Conservation (phyloP, 2,888 invertebrate species). For the Slavum lentiscoides region DNA sequence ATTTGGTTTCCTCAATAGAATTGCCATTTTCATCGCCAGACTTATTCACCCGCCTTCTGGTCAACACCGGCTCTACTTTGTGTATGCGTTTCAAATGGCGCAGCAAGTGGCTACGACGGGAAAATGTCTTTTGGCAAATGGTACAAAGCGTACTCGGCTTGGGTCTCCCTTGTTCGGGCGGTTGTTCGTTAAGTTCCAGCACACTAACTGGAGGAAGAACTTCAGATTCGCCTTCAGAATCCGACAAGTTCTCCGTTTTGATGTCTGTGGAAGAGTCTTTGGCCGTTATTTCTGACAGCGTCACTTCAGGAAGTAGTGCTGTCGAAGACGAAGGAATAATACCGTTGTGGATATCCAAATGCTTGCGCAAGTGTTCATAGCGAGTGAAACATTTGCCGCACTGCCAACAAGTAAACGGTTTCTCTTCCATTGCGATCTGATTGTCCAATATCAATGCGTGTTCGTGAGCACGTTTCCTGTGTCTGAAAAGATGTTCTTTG, state of each 20-base stretch:
- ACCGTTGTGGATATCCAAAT: constrained; percentile 56
- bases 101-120: constrained; percentile 56
- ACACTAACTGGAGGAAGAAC: constrained; percentile 54
- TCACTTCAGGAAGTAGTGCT: constrained; percentile 54
- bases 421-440: constrained; percentile 54
- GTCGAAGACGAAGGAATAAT: constrained; percentile 51
- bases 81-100: constrained; percentile 57
- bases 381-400: constrained; percentile 57
- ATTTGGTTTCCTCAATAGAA: constrained; percentile 52
- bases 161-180: constrained; percentile 33
- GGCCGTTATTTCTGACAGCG: constrained; percentile 50
- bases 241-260: constrained; percentile 27
- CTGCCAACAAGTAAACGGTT: constrained; percentile 56
- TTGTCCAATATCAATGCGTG: constrained; percentile 53
- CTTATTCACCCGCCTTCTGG: constrained; percentile 38
- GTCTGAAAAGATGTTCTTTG: constrained; percentile 58
- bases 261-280: neutral
- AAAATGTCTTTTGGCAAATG: constrained; percentile 56
- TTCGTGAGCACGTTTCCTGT: constrained; percentile 57
- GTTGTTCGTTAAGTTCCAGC: constrained; percentile 47
- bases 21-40: constrained; percentile 55
- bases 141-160: constrained; percentile 55
- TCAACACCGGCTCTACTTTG: constrained; percentile 53
- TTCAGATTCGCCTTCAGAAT: constrained; percentile 53
- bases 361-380: constrained; percentile 57